Evolutionary conservation across 2,797 vertebrate species (phyloP), one percentile per base, ranked within the genome.

Genomic region (Leucoraja ocellata): DNA sequence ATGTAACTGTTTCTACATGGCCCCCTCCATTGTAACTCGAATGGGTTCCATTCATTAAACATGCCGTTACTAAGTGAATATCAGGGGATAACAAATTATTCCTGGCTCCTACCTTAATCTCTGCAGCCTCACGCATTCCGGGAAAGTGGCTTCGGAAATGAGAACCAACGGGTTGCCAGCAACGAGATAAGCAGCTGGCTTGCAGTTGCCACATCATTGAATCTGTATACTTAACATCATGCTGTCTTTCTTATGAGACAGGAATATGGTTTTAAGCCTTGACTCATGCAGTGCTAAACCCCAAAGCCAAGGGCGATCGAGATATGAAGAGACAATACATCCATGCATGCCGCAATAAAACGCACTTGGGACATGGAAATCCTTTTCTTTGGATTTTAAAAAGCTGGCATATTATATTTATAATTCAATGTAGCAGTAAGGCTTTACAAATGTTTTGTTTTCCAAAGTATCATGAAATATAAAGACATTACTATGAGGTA

Each of bases 191-290:
- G 84, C 65, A 36, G n/a, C 84, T 88, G 65, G 61, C 63, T n/a
- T 88, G 84, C 28, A 63, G 84, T 68, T 18, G 63, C 63, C 63
- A 36, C 84, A 68, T 88, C 84, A 88, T 88, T 88, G 84, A 65
- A 63, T 88, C 61, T 88, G n/a, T 68, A 88, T 68, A 88, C 84
- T 88, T 88, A 88, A 88, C 84, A 88, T 88, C 84, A 88, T 88
- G 63, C 84, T 88, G 84, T 88, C 63, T 88, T 88, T 88, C 84
- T 88, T 88, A 88, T 88, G 84, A 88, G 84, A 65, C 58, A 88
- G 84, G 65, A 88, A 68, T 88, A 68, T 88, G 84, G 61, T 88
- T 68, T 88, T 88, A 88, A 88, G 84, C 14, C 63, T 88, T 88
- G 63, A 18, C 16, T 88, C 61, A 68, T 36, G 84, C 84, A 88